These are phyloP conservation scores for Puffinus mauretanicus DNA, from an alignment of 2,113 vertebrate genomes.

Conservation along the genomic window DNA sequence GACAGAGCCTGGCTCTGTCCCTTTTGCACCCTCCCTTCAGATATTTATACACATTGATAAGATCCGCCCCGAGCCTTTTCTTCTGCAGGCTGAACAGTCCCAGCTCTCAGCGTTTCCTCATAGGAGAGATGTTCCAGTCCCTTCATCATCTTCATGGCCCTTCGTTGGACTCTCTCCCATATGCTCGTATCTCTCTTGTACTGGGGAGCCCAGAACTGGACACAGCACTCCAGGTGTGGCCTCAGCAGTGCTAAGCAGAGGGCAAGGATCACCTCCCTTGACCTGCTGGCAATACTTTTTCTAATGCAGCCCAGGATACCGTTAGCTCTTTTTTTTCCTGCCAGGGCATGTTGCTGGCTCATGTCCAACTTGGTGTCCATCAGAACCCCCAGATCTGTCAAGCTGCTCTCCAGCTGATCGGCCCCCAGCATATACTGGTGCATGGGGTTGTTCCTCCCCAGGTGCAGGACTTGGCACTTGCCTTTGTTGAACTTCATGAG, in stretches of 20 bases:
- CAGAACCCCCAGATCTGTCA: not conserved
- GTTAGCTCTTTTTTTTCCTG: not conserved
- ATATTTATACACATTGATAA: not conserved
- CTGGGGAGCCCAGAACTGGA: not conserved
- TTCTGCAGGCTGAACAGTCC: not conserved
- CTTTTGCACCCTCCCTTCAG: not conserved
- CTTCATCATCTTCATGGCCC: not conserved
- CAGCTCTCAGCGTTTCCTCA: not conserved
- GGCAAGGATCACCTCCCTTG: not conserved
- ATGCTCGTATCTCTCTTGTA: not conserved
- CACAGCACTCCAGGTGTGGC: not conserved
- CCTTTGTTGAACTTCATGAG: not conserved
- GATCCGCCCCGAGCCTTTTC: not conserved
- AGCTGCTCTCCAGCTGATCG: not conserved
- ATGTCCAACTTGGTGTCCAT: not conserved
- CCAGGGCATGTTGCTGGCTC: not conserved
- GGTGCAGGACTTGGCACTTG: not conserved
- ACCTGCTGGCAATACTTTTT: not conserved
- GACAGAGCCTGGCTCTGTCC: not conserved
- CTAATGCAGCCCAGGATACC: not conserved
- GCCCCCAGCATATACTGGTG: not conserved
- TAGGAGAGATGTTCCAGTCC: not conserved
- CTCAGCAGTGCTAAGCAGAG: not conserved
- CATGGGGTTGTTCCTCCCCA: not conserved
- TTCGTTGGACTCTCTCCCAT: fast-evolving